A percentile compares a stretch with the other conserved stretches of the same genome.
phyloP scores from a whole-genome alignment of 2,797 vertebrate genomes.

The Crenuchus spilurus region DNA sequence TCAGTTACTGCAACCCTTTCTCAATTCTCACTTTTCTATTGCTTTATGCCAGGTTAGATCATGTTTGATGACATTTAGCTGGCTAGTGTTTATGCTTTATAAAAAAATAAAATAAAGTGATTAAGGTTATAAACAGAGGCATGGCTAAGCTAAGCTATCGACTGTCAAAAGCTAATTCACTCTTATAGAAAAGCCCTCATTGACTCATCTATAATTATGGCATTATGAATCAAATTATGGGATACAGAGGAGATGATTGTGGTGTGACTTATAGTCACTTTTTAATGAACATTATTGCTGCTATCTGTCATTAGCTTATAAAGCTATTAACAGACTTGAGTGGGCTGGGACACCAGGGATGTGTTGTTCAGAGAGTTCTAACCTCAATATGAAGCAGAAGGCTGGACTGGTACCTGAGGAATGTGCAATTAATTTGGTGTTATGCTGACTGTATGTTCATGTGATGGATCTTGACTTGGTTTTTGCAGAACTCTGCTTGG shows the following conservation, averaged over 20 bases:
- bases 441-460: slow-evolving; percentile 11
- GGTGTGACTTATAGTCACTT: slow-evolving; percentile 40
- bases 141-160: slow-evolving; percentile 3
- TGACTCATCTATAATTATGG: slow-evolving; percentile 37
- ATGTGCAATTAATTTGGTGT: slow-evolving; percentile 18
- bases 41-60: no score
- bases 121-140: no score
- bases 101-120: no score
- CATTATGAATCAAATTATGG: slow-evolving; percentile 32
- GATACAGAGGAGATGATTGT: slow-evolving; percentile 39
- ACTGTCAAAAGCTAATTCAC: slow-evolving; percentile 5
- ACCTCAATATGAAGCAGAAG: background rate
- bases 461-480: no score
- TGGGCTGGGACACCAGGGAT: slow-evolving; percentile 19
- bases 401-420: background rate
- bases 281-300: slow-evolving; percentile 42
- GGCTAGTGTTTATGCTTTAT: no score
- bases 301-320: slow-evolving; percentile 40
- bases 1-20: no score
- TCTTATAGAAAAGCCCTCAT: slow-evolving; percentile 22
- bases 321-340: slow-evolving; percentile 45
- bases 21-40: no score
- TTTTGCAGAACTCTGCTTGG: no score
- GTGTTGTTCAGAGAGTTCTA: slow-evolving; percentile 12
- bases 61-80: no score